Base-by-base conservation (phyloP, 2,113 vertebrate genomes). In the Anhinga anhinga region DNA sequence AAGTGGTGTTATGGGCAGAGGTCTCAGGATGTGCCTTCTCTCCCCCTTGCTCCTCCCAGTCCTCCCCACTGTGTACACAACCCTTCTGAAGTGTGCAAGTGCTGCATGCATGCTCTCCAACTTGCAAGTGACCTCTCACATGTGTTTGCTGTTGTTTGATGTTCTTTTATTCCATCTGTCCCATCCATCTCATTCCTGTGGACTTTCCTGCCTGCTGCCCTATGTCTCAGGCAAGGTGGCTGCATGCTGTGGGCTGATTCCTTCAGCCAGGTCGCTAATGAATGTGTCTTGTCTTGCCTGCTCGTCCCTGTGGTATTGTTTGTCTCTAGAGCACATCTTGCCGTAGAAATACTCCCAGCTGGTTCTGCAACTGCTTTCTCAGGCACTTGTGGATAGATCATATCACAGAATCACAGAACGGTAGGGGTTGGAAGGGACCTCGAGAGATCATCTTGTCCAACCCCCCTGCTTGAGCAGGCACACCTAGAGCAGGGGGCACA, bases 91-190 rank as follows among this genome's bases (percentile, higher is more conserved):
- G 29, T 0, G 0, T 25, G 14, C 11, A 15, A 42, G 42, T 14
- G 50, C 71, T 3, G 42, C 10, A 0, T 49, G 5, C 5, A 0
- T 9, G 14, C 18, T 59, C 17, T 38, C 45, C 49, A 52, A 11
- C 69, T 61, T 59, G 38, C 49, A 32, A 19, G 25, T 10, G 34
- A 29, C 45, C 15, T 73, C 49, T 47, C 26, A 3, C 3, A 0
- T 20, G 30, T 3, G 3, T 45, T n/a, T 80, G 62, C 47, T 77
- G 36, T 10, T 61, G 47, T 30, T 56, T 47, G 40, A 22, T 66
- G 29, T 70, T 56, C 22, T 88, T 73, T 61, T 32, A 23, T 82
- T 88, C 50, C 15, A 5, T 25, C 53, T 83, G n/a, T 81, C 53
- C 42, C 13, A 8, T 20, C 30, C 10, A 5, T 66, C 45, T 65